Base-by-base conservation (phyloP, 30 jellyfish, hydroid and myxozoan species). In the Turritopsis dohrnii region DNA sequence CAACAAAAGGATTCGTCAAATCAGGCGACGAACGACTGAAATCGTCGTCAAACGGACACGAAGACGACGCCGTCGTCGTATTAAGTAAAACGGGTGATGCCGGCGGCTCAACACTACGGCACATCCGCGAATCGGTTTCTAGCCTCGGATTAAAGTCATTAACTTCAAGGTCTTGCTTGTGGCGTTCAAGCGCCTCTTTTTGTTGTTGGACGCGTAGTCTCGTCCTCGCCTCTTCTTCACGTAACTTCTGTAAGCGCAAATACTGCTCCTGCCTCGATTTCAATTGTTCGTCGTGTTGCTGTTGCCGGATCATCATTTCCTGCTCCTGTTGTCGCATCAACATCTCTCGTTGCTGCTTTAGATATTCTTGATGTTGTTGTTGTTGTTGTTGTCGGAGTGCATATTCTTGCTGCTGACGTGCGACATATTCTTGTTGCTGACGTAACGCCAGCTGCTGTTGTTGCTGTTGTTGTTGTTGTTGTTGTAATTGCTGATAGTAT, bases 21-120 rank as follows among this genome's bases (percentile, higher is more conserved):
- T 24, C 77, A 84, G 79, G 89, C 23, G 65, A 60, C 84, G 91
- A 84, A 81, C 30, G 96, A 88, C 79, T 93, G 54, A 87, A 87
- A 60, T 84, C 83, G 53, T 87, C 98, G 17, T 83, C 90, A 74
- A 93, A 93, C 20, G 98, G 96, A 65, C 82, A 41, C 28, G 30
- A 27, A 21, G 73, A 23, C 0, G 73, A 60, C 0, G 19, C 22
- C 73, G 19, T 21, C 30, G 77, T n/a, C 77, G 77, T 27, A 69
- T 9, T 69, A 23, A 9, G 31, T n/a, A 69, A 23, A 17, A 69
- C 30, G 77, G 77, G 65, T 21, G 25, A 30, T 1, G 27, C n/a
- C 1, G 69, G 75, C 21, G 54, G 81, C 29, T 52, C 89, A 22
- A 79, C 85, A 22, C 79, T 53, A 29, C 25, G 29, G 79, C 71